Base-by-base conservation (phyloP, 2,888 invertebrate genomes). In the Scaptomyza parva region DNA sequence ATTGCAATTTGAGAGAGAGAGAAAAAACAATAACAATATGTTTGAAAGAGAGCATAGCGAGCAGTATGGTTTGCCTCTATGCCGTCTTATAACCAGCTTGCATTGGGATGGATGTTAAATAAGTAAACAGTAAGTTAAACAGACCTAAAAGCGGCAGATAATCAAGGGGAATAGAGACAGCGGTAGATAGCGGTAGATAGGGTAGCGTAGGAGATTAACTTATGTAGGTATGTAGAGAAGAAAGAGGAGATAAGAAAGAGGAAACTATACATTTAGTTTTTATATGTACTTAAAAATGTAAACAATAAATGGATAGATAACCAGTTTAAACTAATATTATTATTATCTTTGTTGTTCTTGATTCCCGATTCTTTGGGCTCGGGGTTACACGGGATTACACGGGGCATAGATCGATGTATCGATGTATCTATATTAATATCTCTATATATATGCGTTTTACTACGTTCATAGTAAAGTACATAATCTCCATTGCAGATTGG, bases 401-500 rank as follows among this genome's bases (percentile, higher is more conserved):
- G 47, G 45, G 26, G 51, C 51, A 48, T 50, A 39, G 18, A 43
- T 24, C 14, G 35, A 60, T 53, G 60, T 60, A n/a, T n/a, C n/a
- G n/a, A n/a, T n/a, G 52, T 60, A 41, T 41, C 45, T 45, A 39
- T 12, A 30, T 30, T 28, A 11, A 11, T 28, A 28, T 8, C 2
- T 28, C 8, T 28, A 11, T 14, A 35, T 35, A 50, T 82, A 80
- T 88, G 86, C 81, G 72, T 83, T 88, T 88, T 85, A 85, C 84
- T 88, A 86, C 90, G 89, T 90, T 91, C 91, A 91, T 91, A 91
- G 91, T 91, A 91, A 91, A 91, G 91, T 91, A 91, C 91, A 91
- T 91, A 91, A 91, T 91, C 88, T 91, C 91, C 91, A 91, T 90
- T 82, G 90, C 90, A 91, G 91, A 91, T 90, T 91, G 91, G 90